Conservation (phyloP, 92 coral and sea anemone species). For the Heliopora coerulea region DNA sequence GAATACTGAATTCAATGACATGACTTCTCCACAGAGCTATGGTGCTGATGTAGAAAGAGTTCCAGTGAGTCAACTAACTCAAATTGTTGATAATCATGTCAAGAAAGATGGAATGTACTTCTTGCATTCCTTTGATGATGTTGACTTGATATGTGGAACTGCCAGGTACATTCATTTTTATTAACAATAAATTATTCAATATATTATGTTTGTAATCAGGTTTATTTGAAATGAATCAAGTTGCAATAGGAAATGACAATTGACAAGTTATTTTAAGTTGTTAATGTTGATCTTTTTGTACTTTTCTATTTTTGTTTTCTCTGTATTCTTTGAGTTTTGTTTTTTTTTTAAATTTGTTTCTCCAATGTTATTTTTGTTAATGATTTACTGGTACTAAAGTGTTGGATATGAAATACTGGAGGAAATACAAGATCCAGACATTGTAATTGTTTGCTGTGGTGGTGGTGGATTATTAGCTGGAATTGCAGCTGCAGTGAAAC, state of each 20-base stretch:
- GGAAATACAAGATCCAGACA: constrained; percentile 59
- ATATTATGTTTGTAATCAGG: too few relatives aligned
- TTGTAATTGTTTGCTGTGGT: constrained; percentile 65
- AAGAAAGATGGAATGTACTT: constrained; percentile 55
- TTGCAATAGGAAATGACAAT: too few relatives aligned
- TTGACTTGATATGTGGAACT: constrained; percentile 60
- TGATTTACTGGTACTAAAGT: too few relatives aligned
- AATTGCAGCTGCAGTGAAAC: constrained; percentile 59
- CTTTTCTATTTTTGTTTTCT: too few relatives aligned
- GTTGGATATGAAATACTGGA: constrained; percentile 60
- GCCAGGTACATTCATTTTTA: constrained; percentile 46
- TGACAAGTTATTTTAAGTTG: too few relatives aligned
- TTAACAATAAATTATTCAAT: neutral
- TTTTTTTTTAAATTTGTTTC: neutral
- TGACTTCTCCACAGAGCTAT: constrained; percentile 52
- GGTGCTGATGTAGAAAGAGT: constrained; percentile 61
- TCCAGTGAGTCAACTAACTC: constrained; percentile 42
- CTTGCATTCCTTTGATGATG: constrained; percentile 66
- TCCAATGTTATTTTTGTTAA: neutral
- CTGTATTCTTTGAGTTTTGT: constrained; percentile 13
- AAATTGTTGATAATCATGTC: constrained; percentile 51
- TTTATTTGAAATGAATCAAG: too few relatives aligned
- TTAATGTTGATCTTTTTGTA: too few relatives aligned
- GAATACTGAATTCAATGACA: too few relatives aligned
- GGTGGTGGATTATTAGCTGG: constrained; percentile 72